Evolutionary conservation across 2,797 vertebrate genomes (phyloP), one percentile per base, ranked within the genome.

Genomic region (Carcharodon carcharias): DNA sequence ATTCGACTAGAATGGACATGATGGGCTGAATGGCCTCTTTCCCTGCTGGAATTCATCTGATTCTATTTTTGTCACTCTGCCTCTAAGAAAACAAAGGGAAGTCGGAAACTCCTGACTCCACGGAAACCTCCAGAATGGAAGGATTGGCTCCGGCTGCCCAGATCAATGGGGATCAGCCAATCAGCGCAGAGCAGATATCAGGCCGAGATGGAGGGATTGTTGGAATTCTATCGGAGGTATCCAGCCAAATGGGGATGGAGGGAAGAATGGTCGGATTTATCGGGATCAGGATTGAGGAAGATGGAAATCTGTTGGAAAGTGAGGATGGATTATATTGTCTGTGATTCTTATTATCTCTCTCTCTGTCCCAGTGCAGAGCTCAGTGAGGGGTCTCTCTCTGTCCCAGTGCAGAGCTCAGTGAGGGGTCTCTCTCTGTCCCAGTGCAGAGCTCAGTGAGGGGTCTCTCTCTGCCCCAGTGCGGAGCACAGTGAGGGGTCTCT

Each of bases 1-100:
- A 63, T 97, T 88, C 96, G 97, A 67, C 97, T 97, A 1, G 96
- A 23, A 0, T 96, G 97, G 71, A 26, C 3, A 89, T 0, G 35
- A 92, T n/a, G 58, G 31, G 58, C 58, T 16, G 35, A 92, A 65
- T 65, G 35, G 63, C 9, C 7, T 40, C 91, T 7, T 92, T 92
- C 18, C 40, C 8, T 26, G 26, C 63, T 45, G 61, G 4, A 18
- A 73, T 63, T 80, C 73, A 9, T 9, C 26, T 56, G 58, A 9
- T 80, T 40, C 69, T 21, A 40, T 35, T 91, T 91, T 45, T 56
- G n/a, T 45, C 8, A 69, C 14, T 67, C 67, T 69, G 61, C 21
- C 56, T 54, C 28, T 65, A 67, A 28, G 96, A 89, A 18, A 28
- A 69, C 8, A 9, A 61, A 87, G 67, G 45, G n/a, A 58, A 40